Base-by-base conservation (phyloP, 2,888 invertebrate species). In the Nyleta sp. region DNA sequence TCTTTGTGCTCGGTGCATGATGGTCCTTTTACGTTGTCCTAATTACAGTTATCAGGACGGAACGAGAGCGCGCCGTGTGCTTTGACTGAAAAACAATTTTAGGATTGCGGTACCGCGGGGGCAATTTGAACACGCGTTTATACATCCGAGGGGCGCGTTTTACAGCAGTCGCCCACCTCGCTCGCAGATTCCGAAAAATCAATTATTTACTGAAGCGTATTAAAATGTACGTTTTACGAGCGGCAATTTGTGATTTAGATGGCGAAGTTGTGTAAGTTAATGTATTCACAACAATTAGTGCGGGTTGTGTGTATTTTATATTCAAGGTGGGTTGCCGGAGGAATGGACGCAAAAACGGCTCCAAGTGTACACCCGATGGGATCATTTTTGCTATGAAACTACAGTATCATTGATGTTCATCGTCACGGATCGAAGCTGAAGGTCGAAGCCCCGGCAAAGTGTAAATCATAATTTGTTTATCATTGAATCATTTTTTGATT, bases 41-140 rank as follows among this genome's bases (percentile, higher is more conserved):
- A 87, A 87, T 87, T 87, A 84, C 82, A 84, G 86, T 83, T 81
- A 83, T 86, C 80, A 75, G 59, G 76, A 68, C 73, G 59, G 79
- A 59, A 59, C 42, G 20, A 50, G 60, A 52, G 22, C 42, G 52
- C 60, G 62, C 72, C 60, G 40, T n/a, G 18, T 35, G 38, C 62
- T 53, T 52, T 22, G 55, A 33, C 74, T 67, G 22, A 38, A 62
- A 70, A 70, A 67, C 67, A 68, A 68, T 75, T 75, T 75, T 33
- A 40, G 50, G 48, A 70, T 42, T 22, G 40, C 64, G 35, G 24
- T 24, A 24, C 48, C 50, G 40, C 55, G 52, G 40, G 42, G 44
- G 38, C 17, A 68, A 62, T 62, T 55, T 67, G 52, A 53, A 52
- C n/a, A 28, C 57, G 62, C 40, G 28, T 7, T 28, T 28, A 7